Conservation (phyloP, 2,797 vertebrate genomes). For the Linurgus olivaceus region DNA sequence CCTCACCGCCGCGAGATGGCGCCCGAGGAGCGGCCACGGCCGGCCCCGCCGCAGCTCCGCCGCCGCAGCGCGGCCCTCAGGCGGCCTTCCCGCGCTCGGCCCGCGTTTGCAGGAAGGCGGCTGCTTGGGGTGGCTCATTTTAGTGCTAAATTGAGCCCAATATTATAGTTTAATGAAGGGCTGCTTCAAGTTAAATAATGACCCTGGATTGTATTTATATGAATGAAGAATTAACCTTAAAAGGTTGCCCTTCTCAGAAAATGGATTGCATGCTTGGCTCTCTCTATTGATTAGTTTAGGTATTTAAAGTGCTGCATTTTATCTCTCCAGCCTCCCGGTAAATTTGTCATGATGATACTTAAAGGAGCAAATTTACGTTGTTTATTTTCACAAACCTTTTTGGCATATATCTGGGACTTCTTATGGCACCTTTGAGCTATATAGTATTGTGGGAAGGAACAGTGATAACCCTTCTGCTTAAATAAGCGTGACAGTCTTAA, state of each 20-base stretch:
- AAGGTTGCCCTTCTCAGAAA: slow-evolving; percentile 43
- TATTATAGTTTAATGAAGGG: not conserved
- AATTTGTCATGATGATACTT: slow-evolving; percentile 18
- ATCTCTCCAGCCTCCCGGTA: slow-evolving; percentile 22
- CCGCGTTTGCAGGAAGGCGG: not conserved
- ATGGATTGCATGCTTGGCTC: slow-evolving; percentile 33
- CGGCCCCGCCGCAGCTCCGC: not conserved
- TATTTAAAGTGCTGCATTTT: slow-evolving; percentile 66
- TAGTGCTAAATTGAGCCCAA: not conserved
- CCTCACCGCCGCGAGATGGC: not conserved
- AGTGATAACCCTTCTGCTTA: slow-evolving; percentile 59
- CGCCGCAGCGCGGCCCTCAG: not conserved
- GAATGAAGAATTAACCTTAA: slow-evolving; percentile 42
- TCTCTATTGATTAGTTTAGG: slow-evolving; percentile 49
- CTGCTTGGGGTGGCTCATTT: not conserved
- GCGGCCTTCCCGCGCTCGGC: not conserved
- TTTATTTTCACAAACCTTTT: slow-evolving; percentile 17
- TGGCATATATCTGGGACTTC: slow-evolving; percentile 9
- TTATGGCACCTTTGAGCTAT: slow-evolving; percentile 36
- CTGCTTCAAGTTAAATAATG: not conserved
- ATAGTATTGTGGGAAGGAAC: not conserved
- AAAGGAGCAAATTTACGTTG: not conserved
- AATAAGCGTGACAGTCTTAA: not conserved
- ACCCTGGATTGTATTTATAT: not conserved
- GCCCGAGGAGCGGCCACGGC: not conserved